phyloP scores from a whole-genome alignment of 2,113 vertebrate genomes.

The Corythoichthys intestinalis region DNA sequence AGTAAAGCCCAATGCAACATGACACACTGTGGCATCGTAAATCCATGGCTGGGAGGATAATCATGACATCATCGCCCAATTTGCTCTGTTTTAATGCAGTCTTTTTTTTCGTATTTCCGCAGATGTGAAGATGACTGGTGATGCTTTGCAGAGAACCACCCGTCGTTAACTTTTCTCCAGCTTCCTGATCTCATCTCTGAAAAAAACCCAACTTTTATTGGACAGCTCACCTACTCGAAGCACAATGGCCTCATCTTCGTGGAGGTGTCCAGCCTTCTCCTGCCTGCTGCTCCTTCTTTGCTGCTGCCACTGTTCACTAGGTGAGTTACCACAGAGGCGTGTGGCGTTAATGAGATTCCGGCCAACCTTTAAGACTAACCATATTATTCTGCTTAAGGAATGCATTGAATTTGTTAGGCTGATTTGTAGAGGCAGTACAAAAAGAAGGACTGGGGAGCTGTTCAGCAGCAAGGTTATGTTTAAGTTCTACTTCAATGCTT shows the following conservation, averaged over 20 bases:
- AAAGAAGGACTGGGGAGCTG: constrained; percentile 19
- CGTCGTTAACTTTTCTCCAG: constrained; percentile 56
- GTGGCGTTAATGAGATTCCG: constrained; percentile 24
- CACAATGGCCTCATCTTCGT: constrained; percentile 67
- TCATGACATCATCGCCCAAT: not conserved
- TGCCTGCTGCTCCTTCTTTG: constrained; percentile 61
- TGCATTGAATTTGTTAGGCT: constrained; percentile 42
- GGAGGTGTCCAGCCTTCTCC: constrained; percentile 57
- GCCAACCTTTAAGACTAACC: constrained; percentile 36
- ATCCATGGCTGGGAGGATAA: not conserved
- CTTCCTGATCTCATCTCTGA: constrained; percentile 23
- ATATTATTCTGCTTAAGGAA: constrained; percentile 45
- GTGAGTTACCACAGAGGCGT: constrained; percentile 58
- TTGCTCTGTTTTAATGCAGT: constrained; percentile 15
- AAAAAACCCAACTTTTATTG: constrained; percentile 29
- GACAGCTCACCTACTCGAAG: constrained; percentile 29
- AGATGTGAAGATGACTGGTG: constrained; percentile 68
- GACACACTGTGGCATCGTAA: not conserved
- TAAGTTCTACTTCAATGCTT: constrained; percentile 25
- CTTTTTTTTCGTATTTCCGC: constrained; percentile 18
- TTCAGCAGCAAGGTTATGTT: constrained; percentile 27
- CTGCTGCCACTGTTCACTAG: constrained; percentile 64
- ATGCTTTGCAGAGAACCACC: constrained; percentile 47
- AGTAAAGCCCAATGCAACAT: constrained; percentile 2
- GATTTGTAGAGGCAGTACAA: constrained; percentile 22